These are phyloP conservation scores for Semnopithecus entellus DNA, from an alignment of 2,113 vertebrate species.

Conservation along the genomic window DNA sequence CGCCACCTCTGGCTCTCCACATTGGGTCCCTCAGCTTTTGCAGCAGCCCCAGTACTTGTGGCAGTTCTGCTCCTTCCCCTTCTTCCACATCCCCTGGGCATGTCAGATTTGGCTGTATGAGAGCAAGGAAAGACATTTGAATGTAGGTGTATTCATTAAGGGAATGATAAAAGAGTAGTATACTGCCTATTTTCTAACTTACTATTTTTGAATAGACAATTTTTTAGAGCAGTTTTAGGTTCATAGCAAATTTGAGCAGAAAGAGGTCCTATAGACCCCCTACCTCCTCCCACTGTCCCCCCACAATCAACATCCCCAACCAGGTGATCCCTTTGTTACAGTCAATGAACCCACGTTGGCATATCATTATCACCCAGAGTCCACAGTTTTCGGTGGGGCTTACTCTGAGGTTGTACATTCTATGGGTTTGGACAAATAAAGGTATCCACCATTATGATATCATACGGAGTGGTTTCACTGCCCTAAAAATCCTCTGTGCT, in stretches of 20 bases:
- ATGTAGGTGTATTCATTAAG: neutral
- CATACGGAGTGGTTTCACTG: neutral
- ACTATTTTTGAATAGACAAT: neutral
- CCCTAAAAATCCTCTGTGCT: neutral
- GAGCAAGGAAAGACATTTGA: too few relatives aligned
- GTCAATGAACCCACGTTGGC: neutral
- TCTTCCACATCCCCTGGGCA: too few relatives aligned
- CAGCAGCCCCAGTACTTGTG: too few relatives aligned
- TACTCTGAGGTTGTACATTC: neutral
- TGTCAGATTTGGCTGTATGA: neutral
- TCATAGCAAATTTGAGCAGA: neutral
- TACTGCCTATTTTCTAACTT: neutral
- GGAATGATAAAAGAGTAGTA: neutral
- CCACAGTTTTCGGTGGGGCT: neutral
- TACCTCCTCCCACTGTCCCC: neutral
- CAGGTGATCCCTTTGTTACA: neutral
- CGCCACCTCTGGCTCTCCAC: neutral
- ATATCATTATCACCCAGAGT: neutral
- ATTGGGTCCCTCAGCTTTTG: neutral
- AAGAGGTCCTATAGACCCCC: neutral
- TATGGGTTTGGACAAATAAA: neutral
- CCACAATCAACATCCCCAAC: neutral
- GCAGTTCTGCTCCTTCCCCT: fast-evolving
- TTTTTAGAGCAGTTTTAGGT: neutral
- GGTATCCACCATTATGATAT: too few relatives aligned